phyloP scores from a whole-genome alignment of 2,113 vertebrate genomes.

The Oxyura jamaicensis region DNA sequence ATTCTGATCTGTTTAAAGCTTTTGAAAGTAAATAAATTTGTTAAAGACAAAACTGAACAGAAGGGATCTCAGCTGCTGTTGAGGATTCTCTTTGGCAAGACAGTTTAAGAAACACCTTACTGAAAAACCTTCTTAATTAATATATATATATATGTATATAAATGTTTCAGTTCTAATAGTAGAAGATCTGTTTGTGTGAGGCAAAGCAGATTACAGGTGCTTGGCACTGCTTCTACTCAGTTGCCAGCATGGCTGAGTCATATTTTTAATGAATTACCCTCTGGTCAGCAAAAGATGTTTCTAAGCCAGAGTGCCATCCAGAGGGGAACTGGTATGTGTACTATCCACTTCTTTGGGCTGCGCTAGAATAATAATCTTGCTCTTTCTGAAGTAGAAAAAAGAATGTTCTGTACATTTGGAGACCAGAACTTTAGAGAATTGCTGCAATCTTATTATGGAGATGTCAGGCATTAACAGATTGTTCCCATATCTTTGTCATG shows the following conservation, averaged over 20 bases:
- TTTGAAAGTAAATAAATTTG: not conserved
- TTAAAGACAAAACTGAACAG: not conserved
- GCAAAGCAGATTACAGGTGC: not conserved
- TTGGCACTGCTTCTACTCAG: not conserved
- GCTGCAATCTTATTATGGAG: not conserved
- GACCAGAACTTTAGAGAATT: not conserved
- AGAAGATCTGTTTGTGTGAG: not conserved
- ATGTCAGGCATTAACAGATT: not conserved
- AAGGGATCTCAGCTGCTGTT: not conserved
- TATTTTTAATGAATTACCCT: not conserved
- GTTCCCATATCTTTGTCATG: not conserved
- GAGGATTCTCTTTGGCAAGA: not conserved
- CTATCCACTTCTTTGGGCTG: not conserved
- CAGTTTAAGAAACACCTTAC: not conserved
- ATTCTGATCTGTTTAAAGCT: not conserved
- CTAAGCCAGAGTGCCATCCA: slow-evolving; percentile 1
- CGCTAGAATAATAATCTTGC: not conserved
- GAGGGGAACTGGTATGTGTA: not conserved
- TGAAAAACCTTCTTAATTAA: not conserved
- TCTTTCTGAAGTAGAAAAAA: not conserved
- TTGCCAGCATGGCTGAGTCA: not conserved
- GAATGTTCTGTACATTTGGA: not conserved
- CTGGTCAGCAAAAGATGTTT: not conserved
- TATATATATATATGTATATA: not conserved
- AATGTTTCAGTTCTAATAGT: not conserved